A percentile compares a stretch with the other conserved stretches of the same genome.
phyloP scores from a whole-genome alignment of 2,888 invertebrate genomes.

The Stenurella melanura region DNA sequence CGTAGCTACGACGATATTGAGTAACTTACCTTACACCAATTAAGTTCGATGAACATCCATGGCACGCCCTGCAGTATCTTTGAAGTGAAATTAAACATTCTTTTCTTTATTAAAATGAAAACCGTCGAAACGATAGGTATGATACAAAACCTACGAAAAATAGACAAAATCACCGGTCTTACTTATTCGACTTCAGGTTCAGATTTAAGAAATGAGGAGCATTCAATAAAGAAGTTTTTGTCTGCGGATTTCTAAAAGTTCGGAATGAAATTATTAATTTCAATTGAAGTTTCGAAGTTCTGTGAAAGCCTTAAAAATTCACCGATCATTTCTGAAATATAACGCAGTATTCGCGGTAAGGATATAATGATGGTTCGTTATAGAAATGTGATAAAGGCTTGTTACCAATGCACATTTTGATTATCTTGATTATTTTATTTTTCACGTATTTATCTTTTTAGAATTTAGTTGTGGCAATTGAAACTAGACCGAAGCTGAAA shows the following conservation, averaged over 20 bases:
- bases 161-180: constrained; percentile 10
- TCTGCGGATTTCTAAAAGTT: constrained; percentile 53
- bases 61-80: not conserved
- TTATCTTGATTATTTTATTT: constrained; percentile 1
- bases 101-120: not conserved
- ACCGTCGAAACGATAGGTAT: constrained; percentile 6
- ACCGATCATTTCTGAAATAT: not conserved
- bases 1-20: not conserved
- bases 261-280: constrained; percentile 55
- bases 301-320: constrained; percentile 44
- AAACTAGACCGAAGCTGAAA: too few relatives aligned
- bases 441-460: not conserved
- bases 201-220: constrained; percentile 54
- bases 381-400: constrained; percentile 51
- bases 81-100: not conserved
- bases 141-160: constrained; percentile 1
- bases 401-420: constrained; percentile 44
- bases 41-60: not conserved
- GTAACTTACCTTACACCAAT: not conserved
- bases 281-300: constrained; percentile 55
- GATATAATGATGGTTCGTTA: constrained; percentile 51
- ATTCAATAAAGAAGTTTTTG: constrained; percentile 53
- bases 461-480: too few relatives aligned
- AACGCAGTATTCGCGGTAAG: not conserved
- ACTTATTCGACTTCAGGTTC: constrained; percentile 15